phyloP scores from a whole-genome alignment of 2,113 vertebrate species.

The Platysternon megacephalum region DNA sequence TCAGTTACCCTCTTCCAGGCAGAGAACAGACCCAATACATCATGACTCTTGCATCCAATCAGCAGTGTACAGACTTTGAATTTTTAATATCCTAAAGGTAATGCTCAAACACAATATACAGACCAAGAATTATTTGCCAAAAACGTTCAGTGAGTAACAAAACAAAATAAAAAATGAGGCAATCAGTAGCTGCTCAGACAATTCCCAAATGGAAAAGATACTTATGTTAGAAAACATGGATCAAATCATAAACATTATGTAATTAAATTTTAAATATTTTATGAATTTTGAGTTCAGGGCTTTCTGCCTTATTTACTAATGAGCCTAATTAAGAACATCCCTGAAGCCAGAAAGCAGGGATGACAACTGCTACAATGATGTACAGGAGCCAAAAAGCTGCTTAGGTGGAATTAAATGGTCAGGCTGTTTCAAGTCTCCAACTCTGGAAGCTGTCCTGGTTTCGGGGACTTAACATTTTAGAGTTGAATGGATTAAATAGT shows the following conservation, averaged over 20 bases:
- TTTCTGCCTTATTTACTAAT: slow-evolving; percentile 27
- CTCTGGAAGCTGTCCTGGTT: background rate
- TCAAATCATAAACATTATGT: background rate
- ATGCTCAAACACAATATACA: background rate
- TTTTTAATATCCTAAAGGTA: background rate
- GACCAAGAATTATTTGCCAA: background rate
- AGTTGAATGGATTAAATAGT: background rate
- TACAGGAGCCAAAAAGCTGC: background rate
- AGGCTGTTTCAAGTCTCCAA: background rate
- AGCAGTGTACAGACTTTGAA: background rate
- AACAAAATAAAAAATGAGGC: background rate
- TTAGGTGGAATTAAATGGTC: background rate
- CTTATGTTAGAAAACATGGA: slow-evolving; percentile 22
- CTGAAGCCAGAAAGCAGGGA: background rate
- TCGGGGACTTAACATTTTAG: background rate
- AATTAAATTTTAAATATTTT: slow-evolving; percentile 14
- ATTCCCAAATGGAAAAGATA: background rate
- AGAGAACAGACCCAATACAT: background rate
- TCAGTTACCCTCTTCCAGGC: background rate
- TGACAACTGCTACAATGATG: background rate
- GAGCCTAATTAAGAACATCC: slow-evolving; percentile 30
- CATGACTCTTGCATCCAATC: background rate
- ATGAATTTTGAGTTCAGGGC: slow-evolving; percentile 3
- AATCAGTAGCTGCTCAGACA: background rate
- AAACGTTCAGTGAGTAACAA: background rate